phyloP scores from a whole-genome alignment of 2,113 vertebrate species.

The Pomatorhinus ruficollis region DNA sequence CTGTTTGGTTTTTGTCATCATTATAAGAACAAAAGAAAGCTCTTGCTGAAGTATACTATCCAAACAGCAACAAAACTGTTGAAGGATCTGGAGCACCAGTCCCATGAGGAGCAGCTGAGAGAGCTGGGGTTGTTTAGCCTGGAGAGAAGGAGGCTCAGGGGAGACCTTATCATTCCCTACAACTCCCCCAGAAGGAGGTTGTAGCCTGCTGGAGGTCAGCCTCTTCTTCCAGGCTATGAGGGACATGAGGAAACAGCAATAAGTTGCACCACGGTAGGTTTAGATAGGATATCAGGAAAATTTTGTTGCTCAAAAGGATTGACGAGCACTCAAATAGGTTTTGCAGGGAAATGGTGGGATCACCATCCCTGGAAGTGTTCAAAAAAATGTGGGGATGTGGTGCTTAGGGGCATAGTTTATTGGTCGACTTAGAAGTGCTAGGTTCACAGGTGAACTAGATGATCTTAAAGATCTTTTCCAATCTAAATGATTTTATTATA shows the following conservation, averaged over 20 bases:
- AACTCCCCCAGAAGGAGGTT: fast-evolving
- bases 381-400: fast-evolving
- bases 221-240: neutral
- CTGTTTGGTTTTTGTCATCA: fast-evolving
- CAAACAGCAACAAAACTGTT: neutral
- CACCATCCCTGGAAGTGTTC: neutral
- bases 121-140: neutral
- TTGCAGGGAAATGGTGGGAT: neutral
- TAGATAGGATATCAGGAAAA: neutral
- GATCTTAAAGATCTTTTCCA: neutral
- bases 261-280: neutral
- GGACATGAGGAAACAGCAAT: neutral
- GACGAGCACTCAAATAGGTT: neutral
- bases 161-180: fast-evolving
- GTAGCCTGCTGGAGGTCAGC: fast-evolving
- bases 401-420: neutral
- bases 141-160: neutral
- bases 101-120: fast-evolving
- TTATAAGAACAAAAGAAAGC: neutral
- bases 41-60: neutral
- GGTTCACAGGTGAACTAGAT: neutral
- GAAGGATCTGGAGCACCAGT: neutral
- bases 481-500: neutral
- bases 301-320: neutral
- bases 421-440: neutral